A percentile compares a stretch with the other conserved stretches of the same genome.
Evolutionary conservation across 2,113 vertebrate species (phyloP).

Genomic region (Myocastor coypus): DNA sequence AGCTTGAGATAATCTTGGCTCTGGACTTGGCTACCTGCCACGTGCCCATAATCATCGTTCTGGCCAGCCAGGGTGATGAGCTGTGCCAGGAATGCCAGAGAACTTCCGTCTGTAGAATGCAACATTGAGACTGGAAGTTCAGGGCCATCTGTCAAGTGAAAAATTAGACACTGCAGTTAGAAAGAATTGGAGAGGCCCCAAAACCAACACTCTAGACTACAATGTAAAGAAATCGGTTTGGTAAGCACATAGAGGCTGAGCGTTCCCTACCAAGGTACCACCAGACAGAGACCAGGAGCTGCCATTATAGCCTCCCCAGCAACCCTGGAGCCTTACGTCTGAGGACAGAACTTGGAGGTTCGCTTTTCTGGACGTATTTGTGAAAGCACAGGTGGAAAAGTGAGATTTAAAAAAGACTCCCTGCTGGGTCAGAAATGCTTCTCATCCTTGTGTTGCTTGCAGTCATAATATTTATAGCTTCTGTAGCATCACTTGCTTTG

Average conservation of each 20-base stretch:
- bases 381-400: not conserved
- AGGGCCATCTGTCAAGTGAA: not conserved
- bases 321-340: not conserved
- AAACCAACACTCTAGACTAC: not conserved
- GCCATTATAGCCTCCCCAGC: not conserved
- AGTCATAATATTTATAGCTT: constrained; percentile 53
- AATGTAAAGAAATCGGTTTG: not conserved
- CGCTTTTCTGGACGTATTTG: not conserved
- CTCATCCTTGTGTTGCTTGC: not conserved
- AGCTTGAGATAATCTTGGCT: not conserved
- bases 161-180: not conserved
- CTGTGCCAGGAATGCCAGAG: not conserved
- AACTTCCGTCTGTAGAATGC: not conserved
- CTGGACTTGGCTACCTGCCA: not conserved
- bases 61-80: not conserved
- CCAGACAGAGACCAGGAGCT: not conserved
- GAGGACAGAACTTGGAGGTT: not conserved
- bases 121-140: not conserved
- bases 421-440: constrained; percentile 56
- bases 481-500: constrained; percentile 22
- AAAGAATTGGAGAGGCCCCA: not conserved
- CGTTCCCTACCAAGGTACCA: not conserved
- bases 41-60: not conserved
- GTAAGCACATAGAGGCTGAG: not conserved
- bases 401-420: constrained; percentile 43